Evolutionary conservation across 2,888 invertebrate genomes (phyloP), one percentile per base, ranked within the genome.

Genomic region (Lycia hirtaria): DNA sequence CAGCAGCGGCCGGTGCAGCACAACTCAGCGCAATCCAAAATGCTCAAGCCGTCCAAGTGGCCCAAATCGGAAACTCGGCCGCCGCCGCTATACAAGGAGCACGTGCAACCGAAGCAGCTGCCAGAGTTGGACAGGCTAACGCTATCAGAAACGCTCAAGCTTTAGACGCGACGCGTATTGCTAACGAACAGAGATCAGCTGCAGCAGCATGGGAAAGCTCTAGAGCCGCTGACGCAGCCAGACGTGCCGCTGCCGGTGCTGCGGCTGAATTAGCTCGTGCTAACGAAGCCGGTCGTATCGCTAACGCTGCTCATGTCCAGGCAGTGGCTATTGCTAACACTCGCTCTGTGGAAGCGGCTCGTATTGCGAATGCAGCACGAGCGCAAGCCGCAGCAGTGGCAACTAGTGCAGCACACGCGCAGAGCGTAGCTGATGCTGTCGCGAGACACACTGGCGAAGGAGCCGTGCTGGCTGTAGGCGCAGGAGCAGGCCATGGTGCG

Each of bases 1-100:
- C 88, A 9, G 89, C 81, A 1, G 83, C 87, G 4, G 88, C 75
- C 0, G 88, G 88, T 10, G 88, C 87, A 14, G 86, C 89, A 37
- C 89, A 88, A 48, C 85, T 89, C 44, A 88, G 85, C 52, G 88
- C 88, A 41, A 88, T 88, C 54, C 88, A 89, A 56, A 88, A 88
- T 68, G 88, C 89, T 1, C 89, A 88, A 57, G 89, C 89, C 9
- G 88, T 83, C 2, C 88, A 86, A 15, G 89, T 82, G 1, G 75
- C 88, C 4, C 85, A 89, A 55, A 87, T 89, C 62, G 87, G 81
- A 17, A 87, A 88, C 71, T 76, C 88, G 0, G 89, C 89, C 37
- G 86, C 87, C 10, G 87, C 85, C 12, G 89, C 87, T 24, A 89
- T 90, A 65, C 88, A 89, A 54, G 86, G 87, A 0, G 89, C 89